Evolutionary conservation across 2,113 vertebrate genomes (phyloP).

Genomic region (Murina feae): DNA sequence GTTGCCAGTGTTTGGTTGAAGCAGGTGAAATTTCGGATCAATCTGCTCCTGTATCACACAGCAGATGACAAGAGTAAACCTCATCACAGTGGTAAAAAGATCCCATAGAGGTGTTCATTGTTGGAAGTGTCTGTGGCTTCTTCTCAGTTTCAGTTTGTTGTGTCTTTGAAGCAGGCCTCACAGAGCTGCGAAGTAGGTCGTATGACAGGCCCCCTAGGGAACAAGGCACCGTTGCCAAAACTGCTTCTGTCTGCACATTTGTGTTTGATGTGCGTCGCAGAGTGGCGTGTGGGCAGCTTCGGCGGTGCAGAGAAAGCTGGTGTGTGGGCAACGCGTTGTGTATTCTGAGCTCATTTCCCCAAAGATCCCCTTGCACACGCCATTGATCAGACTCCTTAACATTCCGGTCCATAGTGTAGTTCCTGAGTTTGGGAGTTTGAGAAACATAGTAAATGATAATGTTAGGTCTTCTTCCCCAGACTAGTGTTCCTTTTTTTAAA

Average conservation of each 20-base stretch:
- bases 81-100: constrained; percentile 54
- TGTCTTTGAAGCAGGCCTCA: constrained; percentile 46
- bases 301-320: background rate
- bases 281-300: background rate
- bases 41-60: constrained; percentile 67
- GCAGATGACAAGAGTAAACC: constrained; percentile 64
- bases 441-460: background rate
- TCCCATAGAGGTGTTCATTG: constrained; percentile 47
- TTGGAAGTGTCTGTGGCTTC: constrained; percentile 46
- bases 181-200: constrained; percentile 51
- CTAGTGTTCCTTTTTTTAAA: background rate
- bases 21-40: constrained; percentile 76
- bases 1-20: constrained; percentile 75
- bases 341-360: background rate
- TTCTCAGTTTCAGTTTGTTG: constrained; percentile 52
- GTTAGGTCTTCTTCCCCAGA: background rate
- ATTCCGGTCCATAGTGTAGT: background rate
- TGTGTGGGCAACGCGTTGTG: background rate
- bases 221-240: constrained; percentile 10
- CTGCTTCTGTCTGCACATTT: background rate
- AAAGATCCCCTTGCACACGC: background rate
- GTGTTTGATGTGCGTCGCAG: background rate
- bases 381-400: background rate
- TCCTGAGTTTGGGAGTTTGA: background rate
- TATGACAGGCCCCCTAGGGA: constrained; percentile 32